Evolutionary conservation across 2,113 vertebrate genomes (phyloP).

Genomic region (Catharus bicknelli): DNA sequence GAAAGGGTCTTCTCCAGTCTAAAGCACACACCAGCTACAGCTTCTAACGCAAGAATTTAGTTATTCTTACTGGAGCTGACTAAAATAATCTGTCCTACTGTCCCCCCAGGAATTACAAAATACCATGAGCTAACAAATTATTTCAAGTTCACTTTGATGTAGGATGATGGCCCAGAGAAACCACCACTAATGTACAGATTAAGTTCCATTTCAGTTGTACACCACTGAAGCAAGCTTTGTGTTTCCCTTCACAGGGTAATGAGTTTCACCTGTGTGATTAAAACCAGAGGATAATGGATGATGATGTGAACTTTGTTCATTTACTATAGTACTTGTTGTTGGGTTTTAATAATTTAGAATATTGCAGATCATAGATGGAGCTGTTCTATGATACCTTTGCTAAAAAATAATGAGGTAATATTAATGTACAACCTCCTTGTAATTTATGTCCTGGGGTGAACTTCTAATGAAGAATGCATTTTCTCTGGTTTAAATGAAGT

Average conservation of each 20-base stretch:
- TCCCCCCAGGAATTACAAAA: background rate
- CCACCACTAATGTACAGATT: background rate
- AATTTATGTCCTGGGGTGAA: background rate
- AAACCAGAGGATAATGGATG: conserved; percentile 39
- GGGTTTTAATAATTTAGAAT: conserved; percentile 48
- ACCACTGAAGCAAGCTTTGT: background rate
- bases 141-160: background rate
- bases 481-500: background rate
- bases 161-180: background rate
- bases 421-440: background rate
- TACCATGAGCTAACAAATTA: background rate
- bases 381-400: background rate
- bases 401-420: conserved; percentile 28
- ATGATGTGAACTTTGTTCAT: conserved; percentile 32
- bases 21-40: background rate
- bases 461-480: background rate
- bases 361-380: background rate
- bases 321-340: conserved; percentile 26
- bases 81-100: background rate
- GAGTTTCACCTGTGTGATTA: conserved; percentile 51
- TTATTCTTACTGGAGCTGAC: background rate
- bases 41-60: background rate
- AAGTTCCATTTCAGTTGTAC: background rate
- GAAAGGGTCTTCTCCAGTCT: background rate
- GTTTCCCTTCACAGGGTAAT: conserved; percentile 20